Evolutionary conservation across 2,113 vertebrate species (phyloP).

Genomic region (Phodopus roborovskii): DNA sequence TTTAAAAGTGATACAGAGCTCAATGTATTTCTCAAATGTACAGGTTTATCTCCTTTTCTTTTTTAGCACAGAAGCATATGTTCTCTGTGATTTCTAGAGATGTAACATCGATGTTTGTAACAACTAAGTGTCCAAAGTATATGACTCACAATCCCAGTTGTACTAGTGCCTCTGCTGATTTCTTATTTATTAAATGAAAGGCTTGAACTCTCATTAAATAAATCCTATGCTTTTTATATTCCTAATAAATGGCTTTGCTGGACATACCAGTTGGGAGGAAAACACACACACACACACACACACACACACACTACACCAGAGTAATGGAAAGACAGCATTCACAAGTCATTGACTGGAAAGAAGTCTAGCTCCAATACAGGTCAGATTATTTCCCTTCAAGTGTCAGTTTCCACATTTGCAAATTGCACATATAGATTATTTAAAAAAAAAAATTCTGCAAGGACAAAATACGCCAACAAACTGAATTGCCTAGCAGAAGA

Average conservation of each 20-base stretch:
- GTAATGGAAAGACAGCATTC: not conserved
- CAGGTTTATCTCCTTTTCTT: not conserved
- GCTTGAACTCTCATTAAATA: not conserved
- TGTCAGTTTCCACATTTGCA: slow-evolving; percentile 27
- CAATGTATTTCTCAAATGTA: not conserved
- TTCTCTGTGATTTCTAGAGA: slow-evolving; percentile 22
- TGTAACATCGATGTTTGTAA: not conserved
- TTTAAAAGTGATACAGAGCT: not conserved
- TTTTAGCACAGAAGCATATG: slow-evolving; percentile 27
- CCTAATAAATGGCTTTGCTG: not conserved
- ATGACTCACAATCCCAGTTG: not conserved
- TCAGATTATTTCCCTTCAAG: not conserved
- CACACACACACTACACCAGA: not conserved
- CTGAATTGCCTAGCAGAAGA: not conserved
- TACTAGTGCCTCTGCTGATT: not conserved
- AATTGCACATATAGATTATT: slow-evolving; percentile 9
- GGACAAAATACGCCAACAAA: not conserved
- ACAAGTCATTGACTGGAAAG: not conserved
- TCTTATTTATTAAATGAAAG: slow-evolving; percentile 31
- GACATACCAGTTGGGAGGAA: not conserved
- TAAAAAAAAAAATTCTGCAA: not conserved
- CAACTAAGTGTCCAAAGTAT: not conserved
- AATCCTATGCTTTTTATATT: not conserved
- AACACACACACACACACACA: too few species aligned
- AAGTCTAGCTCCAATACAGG: not conserved